Evolutionary conservation across 2,888 invertebrate genomes (phyloP), one percentile per base, ranked within the genome.

Genomic region (Pelosia muscerda): DNA sequence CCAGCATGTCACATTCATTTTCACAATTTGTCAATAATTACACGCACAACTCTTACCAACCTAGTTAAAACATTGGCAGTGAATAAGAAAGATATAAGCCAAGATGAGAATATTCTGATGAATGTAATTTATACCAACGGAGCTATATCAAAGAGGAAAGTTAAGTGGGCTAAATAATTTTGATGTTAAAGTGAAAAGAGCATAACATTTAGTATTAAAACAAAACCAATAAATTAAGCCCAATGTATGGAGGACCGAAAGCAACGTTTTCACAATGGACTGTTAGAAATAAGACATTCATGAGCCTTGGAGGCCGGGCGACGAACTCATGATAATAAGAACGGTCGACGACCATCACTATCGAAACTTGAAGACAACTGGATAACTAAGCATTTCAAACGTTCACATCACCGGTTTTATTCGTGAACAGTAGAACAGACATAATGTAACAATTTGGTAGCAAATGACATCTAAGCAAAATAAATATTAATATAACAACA

Each of bases 251-350:
- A 75, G 57, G 66, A 68, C 38, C 31, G n/a, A n/a, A n/a, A 68
- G 72, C 80, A 81, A 77, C 62, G 31, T 75, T 72, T 68, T 59
- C 25, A 57, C 57, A 73, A 69, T 73, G 69, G 66, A 75, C 23
- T 59, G 69, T 71, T 31, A 61, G 54, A 63, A 71, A 73, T 68
- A 63, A 68, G 70, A 72, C 63, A 71, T 62, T 71, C 72, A 79
- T 66, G 70, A 82, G 78, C 84, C 84, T 87, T 86, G 85, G 72
- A 79, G 72, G 72, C 28, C 77, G 88, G 86, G 61, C 85, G 85
- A 80, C 79, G 88, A 87, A 86, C 87, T 86, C 85, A 69, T n/a
- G 69, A 73, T 78, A 82, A 83, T 82, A 78, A 75, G 80, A 80
- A 80, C 81, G 83, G 81, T 79, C 80, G 81, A 72, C 73, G 74